Base-by-base conservation (phyloP, 35 echinoderm and acorn worm species). In the Stichopus chloronotus region DNA sequence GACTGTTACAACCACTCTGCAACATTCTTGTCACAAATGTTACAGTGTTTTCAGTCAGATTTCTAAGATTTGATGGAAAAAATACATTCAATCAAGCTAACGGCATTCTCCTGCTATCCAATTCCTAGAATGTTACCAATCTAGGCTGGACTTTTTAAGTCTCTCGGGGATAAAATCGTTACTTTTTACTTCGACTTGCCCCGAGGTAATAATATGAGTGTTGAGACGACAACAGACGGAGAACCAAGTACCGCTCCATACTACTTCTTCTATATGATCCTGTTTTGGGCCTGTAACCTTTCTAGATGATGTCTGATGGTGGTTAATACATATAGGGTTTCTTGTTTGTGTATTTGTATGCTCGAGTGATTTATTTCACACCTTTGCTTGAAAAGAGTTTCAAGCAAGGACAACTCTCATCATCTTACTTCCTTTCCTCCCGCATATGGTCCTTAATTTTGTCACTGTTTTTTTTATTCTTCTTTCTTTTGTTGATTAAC, bases 341-440 rank as follows among this genome's bases (percentile, higher is more conserved):
- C 82, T 85, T 85, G 82, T 85, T 85, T 85, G 82, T 85, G 82
- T 85, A 55, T 85, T 85, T 53, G 56, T 85, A 85, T 22, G 82
- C 55, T 19, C 82, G 58, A 85, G 58, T 85, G 82, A 85, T 55
- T 85, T 85, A 85, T 85, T 85, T 85, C 82, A 85, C 82, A 85
- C 55, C 82, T 85, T 58, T 23, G 17, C 82, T 22, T 14, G n/a
- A 14, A 58, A 20, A 25, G 82, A 53, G 82, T 53, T 58, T 58
- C 55, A 56, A 58, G 23, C 58, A 85, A 85, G 58, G 82, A 21
- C 82, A 57, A 17, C 82, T 85, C 76, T 25, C 23, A 55, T 55
- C 24, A 55, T 83, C 61, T 65, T 65, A 65, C 22, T 74, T 74
- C 3, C 30, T 43, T 43, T 43, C 30, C 30, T 43, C 30, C 30